phyloP scores from a whole-genome alignment of 2,113 vertebrate genomes.

The Sialia sialis region DNA sequence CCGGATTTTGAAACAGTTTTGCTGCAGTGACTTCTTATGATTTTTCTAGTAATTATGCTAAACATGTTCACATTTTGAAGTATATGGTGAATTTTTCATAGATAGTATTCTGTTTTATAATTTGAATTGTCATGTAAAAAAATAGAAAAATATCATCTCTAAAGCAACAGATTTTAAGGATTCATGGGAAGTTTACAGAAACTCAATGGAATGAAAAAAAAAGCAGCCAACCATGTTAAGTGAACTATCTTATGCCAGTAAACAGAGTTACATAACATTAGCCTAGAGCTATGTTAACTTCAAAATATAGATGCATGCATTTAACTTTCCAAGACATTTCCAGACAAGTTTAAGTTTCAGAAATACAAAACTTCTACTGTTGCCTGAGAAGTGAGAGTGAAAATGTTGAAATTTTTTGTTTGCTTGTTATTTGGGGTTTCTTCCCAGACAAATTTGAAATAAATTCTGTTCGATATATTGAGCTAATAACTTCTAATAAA shows the following conservation, averaged over 20 bases:
- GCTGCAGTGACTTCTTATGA: background rate
- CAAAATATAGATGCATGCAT: background rate
- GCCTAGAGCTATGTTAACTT: conserved; percentile 17
- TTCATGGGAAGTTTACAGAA: conserved; percentile 4
- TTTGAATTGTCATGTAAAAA: background rate
- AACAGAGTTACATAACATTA: conserved; percentile 39
- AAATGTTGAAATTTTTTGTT: background rate
- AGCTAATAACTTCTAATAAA: background rate
- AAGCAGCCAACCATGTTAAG: conserved; percentile 8
- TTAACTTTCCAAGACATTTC: background rate
- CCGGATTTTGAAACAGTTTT: background rate
- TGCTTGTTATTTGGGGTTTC: accelerated
- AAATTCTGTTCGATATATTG: background rate
- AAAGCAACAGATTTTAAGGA: background rate
- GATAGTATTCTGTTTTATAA: background rate
- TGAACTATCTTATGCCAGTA: background rate
- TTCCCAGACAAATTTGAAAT: background rate
- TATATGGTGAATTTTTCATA: background rate
- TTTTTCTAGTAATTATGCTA: background rate
- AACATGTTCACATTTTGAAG: background rate
- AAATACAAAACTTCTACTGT: background rate
- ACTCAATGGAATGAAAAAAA: background rate
- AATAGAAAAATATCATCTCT: background rate
- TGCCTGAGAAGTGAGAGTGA: background rate
- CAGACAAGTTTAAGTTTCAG: background rate